A percentile compares a stretch with the other conserved stretches of the same genome.
Conservation (phyloP, 1,140 invertebrate species). For the Vanessa atalanta region DNA sequence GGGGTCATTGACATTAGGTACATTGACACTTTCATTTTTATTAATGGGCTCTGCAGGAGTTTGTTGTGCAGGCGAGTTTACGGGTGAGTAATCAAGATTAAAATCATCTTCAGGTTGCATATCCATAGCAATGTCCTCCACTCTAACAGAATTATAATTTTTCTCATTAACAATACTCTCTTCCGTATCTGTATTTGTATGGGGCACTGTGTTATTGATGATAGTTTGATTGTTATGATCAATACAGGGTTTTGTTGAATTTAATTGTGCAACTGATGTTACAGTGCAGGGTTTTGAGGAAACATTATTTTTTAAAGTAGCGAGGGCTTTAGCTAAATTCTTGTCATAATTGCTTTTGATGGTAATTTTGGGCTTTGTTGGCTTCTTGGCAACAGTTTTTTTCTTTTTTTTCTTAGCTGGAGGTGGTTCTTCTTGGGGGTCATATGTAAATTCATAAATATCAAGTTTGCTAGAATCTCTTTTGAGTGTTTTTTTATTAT, state of each 20-base stretch:
- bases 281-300: conserved; percentile 19
- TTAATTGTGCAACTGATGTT: not conserved
- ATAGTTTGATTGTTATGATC: not conserved
- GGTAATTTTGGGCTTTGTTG: conserved; percentile 54
- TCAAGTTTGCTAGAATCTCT: conserved; percentile 56
- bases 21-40: not conserved
- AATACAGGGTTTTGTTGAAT: not conserved
- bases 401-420: conserved; percentile 68
- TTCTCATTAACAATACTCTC: conserved; percentile 36
- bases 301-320: conserved; percentile 58
- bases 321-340: conserved; percentile 64
- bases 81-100: conserved; percentile 68
- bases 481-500: conserved; percentile 49
- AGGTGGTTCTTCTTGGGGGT: conserved; percentile 69
- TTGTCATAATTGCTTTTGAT: conserved; percentile 65
- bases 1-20: conserved; percentile 44
- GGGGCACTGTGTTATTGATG: not conserved
- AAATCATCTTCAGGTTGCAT: conserved; percentile 51
- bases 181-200: not conserved
- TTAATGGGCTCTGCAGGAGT: conserved; percentile 26
- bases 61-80: conserved; percentile 52
- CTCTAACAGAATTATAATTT: conserved; percentile 57
- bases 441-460: conserved; percentile 74
- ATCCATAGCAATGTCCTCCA: conserved; percentile 68
- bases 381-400: conserved; percentile 49